phyloP scores from a whole-genome alignment of 2,888 invertebrate genomes.

The Plusia festucae region DNA sequence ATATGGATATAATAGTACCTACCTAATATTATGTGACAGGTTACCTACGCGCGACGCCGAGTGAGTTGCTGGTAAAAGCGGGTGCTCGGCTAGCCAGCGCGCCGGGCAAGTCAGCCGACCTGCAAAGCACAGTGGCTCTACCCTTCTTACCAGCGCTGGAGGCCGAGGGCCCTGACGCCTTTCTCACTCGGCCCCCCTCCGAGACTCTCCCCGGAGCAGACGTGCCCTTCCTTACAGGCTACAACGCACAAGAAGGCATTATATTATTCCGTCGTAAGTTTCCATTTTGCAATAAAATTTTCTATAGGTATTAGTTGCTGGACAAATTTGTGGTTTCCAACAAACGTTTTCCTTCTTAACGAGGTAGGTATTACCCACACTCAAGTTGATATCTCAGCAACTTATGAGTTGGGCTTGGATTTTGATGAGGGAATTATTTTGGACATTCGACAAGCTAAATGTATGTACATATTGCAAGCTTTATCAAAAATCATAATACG shows the following conservation, averaged over 20 bases:
- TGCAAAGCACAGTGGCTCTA: conserved; percentile 89
- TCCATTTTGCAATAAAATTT: too few species aligned
- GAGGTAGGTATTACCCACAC: too few species aligned
- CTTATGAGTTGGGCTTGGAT: too few species aligned
- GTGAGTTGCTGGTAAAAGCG: conserved; percentile 89
- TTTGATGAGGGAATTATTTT: too few species aligned
- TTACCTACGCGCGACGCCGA: conserved; percentile 89
- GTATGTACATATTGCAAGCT: too few species aligned
- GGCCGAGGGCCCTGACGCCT: conserved; percentile 77
- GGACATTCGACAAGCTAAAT: too few species aligned
- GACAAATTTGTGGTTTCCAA: too few species aligned
- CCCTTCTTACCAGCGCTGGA: conserved; percentile 90
- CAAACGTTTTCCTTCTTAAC: too few species aligned
- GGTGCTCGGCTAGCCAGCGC: conserved; percentile 86
- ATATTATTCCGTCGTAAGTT: conserved; percentile 89
- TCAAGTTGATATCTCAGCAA: too few species aligned
- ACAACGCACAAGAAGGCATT: conserved; percentile 91
- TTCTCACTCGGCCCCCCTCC: conserved; percentile 87
- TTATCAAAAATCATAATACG: too few species aligned
- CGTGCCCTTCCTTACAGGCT: conserved; percentile 91
- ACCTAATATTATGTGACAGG: conserved; percentile 73
- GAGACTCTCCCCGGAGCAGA: conserved; percentile 85
- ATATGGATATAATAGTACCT: too few species aligned
- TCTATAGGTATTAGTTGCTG: too few species aligned
- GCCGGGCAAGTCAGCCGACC: conserved; percentile 78